Base-by-base conservation (phyloP, 2,797 vertebrate species). In the Spatula versicolor region DNA sequence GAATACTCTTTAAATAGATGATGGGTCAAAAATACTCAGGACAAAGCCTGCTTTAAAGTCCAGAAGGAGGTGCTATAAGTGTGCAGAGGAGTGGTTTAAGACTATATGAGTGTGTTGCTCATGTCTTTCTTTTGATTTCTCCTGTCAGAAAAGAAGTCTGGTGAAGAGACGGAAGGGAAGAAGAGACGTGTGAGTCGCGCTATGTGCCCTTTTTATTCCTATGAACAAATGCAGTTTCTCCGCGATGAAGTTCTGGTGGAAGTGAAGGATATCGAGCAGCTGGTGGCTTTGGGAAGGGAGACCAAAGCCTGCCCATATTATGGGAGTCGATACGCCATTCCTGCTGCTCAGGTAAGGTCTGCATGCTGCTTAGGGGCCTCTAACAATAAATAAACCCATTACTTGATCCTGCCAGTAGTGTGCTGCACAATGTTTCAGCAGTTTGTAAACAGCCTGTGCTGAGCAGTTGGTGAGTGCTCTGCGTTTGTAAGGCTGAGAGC, bases 221-320 rank as follows among this genome's bases (percentile, higher is more conserved):
- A 98, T 2, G 97, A 98, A 69, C 98, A 98, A 39, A 97, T 99
- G 98, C 98, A 99, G 97, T 97, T 98, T 67, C 98, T 99, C 96
- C 98, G 98, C 8, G 99, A 99, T 16, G 98, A 98, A 89, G 83
- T 99, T 87, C 96, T 99, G n/a, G 98, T 98, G 28, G 96, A 97
- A 48, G 98, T 99, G 88, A 98, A 98, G 37, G 99, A 99, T 90
- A 98, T 99, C 6, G 99, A 99, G 95, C 98, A 99, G 94, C 95
- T 99, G 94, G 97, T 99, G 92, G 92, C 97, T n/a, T 97, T 98
- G 73, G 99, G 99, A 68, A 98, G 95, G 94, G 98, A 99, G 79
- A 97, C 88, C 1, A 98, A 97, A 83, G 98, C 99, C 28, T 99
- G 99, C 78, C 99, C 99, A 0, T 99, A 99, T 84, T 99, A 99